Base-by-base conservation (phyloP, 2,113 vertebrate genomes). In the Anas platyrhynchos region DNA sequence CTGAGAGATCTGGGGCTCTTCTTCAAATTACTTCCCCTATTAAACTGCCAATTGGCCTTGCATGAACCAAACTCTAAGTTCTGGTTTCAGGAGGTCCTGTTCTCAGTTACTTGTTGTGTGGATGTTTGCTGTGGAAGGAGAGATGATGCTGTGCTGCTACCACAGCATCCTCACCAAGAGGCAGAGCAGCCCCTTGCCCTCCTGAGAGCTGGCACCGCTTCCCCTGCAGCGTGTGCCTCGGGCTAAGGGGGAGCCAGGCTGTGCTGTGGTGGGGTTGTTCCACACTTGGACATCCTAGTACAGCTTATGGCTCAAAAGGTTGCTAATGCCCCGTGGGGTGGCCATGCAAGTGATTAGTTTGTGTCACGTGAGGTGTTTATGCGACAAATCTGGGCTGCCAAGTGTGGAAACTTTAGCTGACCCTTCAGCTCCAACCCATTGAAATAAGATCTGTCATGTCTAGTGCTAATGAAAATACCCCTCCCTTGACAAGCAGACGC, bases 381-480 rank as follows among this genome's bases (percentile, higher is more conserved):
- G 62, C 43, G 67, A 34, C 62, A 82, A 56, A 83, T 88, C 46
- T 90, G 48, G 76, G 16, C 59, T 95, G 89, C 86, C 41, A 84
- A 62, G 43, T 41, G 44, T 25, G 54, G 89, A 89, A 96, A 88
- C 61, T 58, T 75, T 38, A 94, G 43, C 83, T 78, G 73, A 58
- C 22, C 32, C 56, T 90, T 93, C n/a, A 88, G 55, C 21, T 91
- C 56, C 62, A 95, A 7, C n/a, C 62, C 58, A n/a, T 62, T 93
- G 94, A 92, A 95, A 91, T 20, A 83, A 43, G 69, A 94, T 78
- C 88, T 85, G 48, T 54, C 8, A 12, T 55, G 43, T 71, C 48
- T 54, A 86, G 23, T 73, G 55, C 38, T 91, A 79, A 76, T 92
- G 80, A 76, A 96, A 96, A 73, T 75, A 56, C 59, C 65, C 38